Evolutionary conservation across 1,140 invertebrate species (phyloP).

Genomic region (Dermatophagoides farinae): DNA sequence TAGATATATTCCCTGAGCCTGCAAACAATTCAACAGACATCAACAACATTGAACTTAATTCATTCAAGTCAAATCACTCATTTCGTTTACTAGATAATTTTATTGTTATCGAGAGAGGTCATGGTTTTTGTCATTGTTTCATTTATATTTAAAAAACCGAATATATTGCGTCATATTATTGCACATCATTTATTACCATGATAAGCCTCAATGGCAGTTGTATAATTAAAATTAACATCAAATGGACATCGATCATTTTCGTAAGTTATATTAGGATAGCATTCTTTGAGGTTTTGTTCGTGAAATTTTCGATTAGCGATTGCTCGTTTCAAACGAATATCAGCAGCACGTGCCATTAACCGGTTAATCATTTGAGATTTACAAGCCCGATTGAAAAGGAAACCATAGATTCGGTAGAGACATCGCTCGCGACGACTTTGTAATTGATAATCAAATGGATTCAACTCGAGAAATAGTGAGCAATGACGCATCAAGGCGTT

Average conservation of each 20-base stretch:
- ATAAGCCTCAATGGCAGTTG: too few relatives aligned
- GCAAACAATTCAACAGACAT: too few relatives aligned
- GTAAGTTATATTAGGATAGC: background rate
- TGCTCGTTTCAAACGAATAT: background rate
- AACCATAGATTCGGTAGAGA: background rate
- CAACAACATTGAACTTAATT: too few relatives aligned
- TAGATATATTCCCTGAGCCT: too few relatives aligned
- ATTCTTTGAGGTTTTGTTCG: background rate
- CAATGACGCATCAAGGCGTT: conserved; percentile 3
- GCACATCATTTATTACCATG: too few relatives aligned
- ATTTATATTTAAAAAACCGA: too few relatives aligned
- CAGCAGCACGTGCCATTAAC: background rate
- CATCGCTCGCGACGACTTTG: background rate
- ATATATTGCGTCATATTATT: too few relatives aligned
- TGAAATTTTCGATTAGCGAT: background rate
- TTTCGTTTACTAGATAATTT: too few relatives aligned
- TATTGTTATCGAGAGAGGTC: too few relatives aligned
- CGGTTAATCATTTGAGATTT: background rate
- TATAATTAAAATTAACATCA: conserved; percentile 10
- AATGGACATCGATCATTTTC: background rate
- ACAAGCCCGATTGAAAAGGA: background rate
- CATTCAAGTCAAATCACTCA: too few relatives aligned
- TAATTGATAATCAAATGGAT: background rate
- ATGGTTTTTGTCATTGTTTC: too few relatives aligned
- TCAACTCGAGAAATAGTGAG: background rate